Conservation (phyloP, 2,113 vertebrate genomes). For the Emydura subglobosa region DNA sequence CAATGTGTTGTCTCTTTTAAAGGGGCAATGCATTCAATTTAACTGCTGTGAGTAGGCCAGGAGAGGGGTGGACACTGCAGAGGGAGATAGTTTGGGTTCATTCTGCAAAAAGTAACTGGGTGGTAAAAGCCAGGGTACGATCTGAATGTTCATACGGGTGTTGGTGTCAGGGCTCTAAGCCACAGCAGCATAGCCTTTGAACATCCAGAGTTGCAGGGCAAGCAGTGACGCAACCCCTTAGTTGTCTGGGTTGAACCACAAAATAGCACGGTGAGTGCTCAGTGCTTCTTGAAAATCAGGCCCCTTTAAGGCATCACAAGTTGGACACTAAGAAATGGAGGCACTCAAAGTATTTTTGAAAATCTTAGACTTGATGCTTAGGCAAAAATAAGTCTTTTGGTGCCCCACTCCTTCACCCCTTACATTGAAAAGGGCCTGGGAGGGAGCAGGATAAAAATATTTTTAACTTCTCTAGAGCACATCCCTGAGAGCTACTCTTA, state of each 20-base stretch:
- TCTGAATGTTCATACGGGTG: not conserved
- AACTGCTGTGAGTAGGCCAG: not conserved
- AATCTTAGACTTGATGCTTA: not conserved
- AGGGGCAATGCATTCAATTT: not conserved
- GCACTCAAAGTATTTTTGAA: not conserved
- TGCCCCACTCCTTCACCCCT: not conserved
- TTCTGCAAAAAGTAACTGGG: not conserved
- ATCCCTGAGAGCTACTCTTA: too few relatives aligned
- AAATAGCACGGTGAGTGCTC: not conserved
- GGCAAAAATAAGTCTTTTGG: not conserved
- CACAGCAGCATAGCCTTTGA: not conserved
- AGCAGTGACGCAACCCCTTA: not conserved
- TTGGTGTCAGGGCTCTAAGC: not conserved
- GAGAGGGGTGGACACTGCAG: not conserved
- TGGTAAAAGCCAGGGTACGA: not conserved
- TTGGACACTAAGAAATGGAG: not conserved
- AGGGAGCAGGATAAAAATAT: too few relatives aligned
- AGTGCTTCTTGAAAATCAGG: not conserved
- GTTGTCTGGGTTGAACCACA: not conserved
- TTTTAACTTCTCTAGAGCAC: too few relatives aligned
- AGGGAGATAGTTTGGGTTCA: not conserved
- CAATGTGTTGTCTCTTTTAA: not conserved
- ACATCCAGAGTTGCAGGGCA: not conserved
- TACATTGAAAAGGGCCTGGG: not conserved
- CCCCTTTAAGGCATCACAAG: not conserved